Conservation (phyloP, 2,113 vertebrate genomes). For the Axis porcinus region DNA sequence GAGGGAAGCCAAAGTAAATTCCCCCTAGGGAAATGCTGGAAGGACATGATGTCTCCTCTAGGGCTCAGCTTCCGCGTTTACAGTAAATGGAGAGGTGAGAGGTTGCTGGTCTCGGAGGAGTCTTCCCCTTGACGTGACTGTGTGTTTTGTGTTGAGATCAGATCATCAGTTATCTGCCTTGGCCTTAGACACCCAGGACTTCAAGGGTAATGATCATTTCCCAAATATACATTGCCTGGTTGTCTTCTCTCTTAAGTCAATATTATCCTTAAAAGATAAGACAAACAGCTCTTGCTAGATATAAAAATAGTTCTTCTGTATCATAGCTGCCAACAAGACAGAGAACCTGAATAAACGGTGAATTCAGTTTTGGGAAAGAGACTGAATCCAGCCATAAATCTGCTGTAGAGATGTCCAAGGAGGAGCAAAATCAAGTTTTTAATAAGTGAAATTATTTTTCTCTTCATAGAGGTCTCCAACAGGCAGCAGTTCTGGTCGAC, state of each 20-base stretch:
- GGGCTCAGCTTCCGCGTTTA: not conserved
- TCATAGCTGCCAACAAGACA: not conserved
- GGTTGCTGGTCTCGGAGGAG: not conserved
- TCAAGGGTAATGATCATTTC: not conserved
- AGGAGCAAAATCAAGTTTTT: slow-evolving; percentile 32
- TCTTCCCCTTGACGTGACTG: not conserved
- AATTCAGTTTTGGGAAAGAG: not conserved
- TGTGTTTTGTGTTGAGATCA: not conserved
- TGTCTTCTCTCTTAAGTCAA: not conserved
- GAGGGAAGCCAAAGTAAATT: not conserved
- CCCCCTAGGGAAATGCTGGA: not conserved
- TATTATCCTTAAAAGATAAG: slow-evolving; percentile 4
- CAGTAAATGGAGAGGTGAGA: not conserved
- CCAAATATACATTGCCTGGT: not conserved
- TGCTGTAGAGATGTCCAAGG: not conserved
- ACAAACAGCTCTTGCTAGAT: not conserved
- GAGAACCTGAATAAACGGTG: not conserved
- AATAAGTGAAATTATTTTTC: slow-evolving; percentile 6
- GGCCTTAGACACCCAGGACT: not conserved
- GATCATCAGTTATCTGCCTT: not conserved
- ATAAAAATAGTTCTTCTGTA: not conserved
- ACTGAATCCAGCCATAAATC: not conserved
- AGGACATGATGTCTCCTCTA: not conserved
- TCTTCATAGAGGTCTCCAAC: not conserved
- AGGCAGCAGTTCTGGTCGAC: not conserved